Evolutionary conservation across 64 coral and sea anemone genomes (phyloP), one percentile per base, ranked within the genome.

Genomic region (Catalaphyllia jardinei): DNA sequence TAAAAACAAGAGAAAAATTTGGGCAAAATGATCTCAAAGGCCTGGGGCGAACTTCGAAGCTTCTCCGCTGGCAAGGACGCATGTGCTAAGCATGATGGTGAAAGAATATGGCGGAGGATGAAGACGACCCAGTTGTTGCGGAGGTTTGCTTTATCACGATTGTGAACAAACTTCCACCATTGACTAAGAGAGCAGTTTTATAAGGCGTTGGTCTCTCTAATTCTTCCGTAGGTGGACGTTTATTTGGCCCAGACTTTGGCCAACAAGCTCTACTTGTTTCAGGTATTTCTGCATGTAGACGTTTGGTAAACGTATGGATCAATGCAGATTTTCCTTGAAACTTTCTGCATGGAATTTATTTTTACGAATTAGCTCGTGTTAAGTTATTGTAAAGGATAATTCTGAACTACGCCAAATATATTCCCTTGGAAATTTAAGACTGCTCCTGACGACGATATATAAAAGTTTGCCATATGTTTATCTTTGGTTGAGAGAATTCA

Each of bases 61-160:
- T 49, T 55, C 16, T 29, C 50, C 51, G 51, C 31, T 80, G 54
- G 28, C n/a, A 29, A 71, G 24, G 88, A 62, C 92, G 92, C 92
- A 89, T 89, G 92, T 67, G 25, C 76, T 2, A 27, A 62, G 27
- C 1, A 67, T n/a, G 2, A 85, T 85, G 38, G 63, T 77, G 77
- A 78, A 91, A 20, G 88, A 95, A 98, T 14, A 98, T 98, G 96
- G 96, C 93, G 76, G 96, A 98, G 82, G 96, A 98, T 24, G 96
- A 98, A 17, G 96, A 98, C 31, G 96, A 98, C 28, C 75, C 90
- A 9, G 93, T 98, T 0, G 90, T 93, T 9, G 81, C 78, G 3
- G 96, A 98, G 93, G 96, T 98, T 82, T 74, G 75, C 71, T 73
- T 30, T 12, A 60, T 38, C 14, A 57, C 6, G 12, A 33, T 15